Evolutionary conservation across 2,888 invertebrate genomes (phyloP).

Genomic region (Fragum fragum): DNA sequence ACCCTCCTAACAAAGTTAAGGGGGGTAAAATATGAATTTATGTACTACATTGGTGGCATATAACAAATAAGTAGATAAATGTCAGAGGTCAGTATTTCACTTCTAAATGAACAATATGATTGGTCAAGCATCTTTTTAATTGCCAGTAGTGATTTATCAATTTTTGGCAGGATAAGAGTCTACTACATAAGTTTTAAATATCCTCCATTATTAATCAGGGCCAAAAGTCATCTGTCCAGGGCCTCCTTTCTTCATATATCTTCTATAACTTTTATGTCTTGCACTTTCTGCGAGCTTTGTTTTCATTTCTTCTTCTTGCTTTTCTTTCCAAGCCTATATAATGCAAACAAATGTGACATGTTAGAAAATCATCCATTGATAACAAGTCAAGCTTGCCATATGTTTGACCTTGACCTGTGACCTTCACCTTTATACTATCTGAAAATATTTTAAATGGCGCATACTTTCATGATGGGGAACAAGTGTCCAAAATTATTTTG

Average conservation of each 20-base stretch:
- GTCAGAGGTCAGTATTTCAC: no score
- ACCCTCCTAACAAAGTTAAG: no score
- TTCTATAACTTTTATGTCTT: constrained; percentile 94
- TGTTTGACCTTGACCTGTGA: constrained; percentile 95
- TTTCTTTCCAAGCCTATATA: constrained; percentile 91
- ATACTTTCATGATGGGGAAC: no score
- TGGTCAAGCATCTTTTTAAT: no score
- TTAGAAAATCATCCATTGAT: background rate
- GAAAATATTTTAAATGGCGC: no score
- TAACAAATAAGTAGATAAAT: no score
- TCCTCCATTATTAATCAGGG: constrained; percentile 79
- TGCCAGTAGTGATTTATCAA: no score
- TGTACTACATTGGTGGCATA: no score
- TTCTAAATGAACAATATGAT: no score
- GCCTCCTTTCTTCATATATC: constrained; percentile 96
- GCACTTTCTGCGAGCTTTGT: constrained; percentile 94
- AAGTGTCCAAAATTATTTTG: no score
- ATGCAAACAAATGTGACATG: background rate
- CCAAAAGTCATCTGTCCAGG: constrained; percentile 95
- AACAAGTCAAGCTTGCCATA: constrained; percentile 87
- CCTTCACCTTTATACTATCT: no score
- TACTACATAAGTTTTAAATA: background rate
- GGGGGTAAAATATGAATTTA: no score
- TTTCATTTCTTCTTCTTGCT: constrained; percentile 94
- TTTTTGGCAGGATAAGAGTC: background rate